Conservation (phyloP, 2,888 invertebrate genomes). For the Lithophane ornitopus region DNA sequence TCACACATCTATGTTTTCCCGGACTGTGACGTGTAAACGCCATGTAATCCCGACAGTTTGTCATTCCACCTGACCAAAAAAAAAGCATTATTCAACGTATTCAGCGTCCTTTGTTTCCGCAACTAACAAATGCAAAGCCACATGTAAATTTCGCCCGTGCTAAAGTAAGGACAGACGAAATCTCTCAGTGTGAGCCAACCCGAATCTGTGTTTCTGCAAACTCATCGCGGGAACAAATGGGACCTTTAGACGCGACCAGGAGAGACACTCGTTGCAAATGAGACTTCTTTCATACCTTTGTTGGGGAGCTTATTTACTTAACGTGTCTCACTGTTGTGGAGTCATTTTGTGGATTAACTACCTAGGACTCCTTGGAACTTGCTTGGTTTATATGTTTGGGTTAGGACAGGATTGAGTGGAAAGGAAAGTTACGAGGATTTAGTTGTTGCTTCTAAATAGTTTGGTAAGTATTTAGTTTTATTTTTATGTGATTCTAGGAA, state of each 20-base stretch:
- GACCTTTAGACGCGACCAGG: slow-evolving; percentile 74
- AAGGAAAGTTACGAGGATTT: not conserved
- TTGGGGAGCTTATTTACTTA: slow-evolving; percentile 76
- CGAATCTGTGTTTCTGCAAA: slow-evolving; percentile 71
- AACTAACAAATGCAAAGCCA: slow-evolving; percentile 59
- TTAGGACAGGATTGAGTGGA: not conserved
- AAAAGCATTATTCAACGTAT: slow-evolving; percentile 41
- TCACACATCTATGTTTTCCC: not conserved
- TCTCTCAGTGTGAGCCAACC: slow-evolving; percentile 66
- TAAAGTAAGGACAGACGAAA: slow-evolving; percentile 48
- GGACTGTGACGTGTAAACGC: slow-evolving; percentile 18
- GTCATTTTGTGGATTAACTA: slow-evolving; percentile 66
- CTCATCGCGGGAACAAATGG: slow-evolving; percentile 82
- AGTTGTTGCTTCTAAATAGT: not conserved
- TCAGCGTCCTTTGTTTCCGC: slow-evolving; percentile 53
- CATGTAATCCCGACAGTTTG: slow-evolving; percentile 45
- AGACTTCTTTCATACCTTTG: slow-evolving; percentile 81
- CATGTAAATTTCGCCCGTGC: slow-evolving; percentile 55
- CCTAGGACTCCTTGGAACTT: slow-evolving; percentile 35
- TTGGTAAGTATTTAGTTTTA: not conserved
- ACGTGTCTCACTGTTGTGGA: slow-evolving; percentile 63
- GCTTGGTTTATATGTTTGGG: slow-evolving; percentile 12
- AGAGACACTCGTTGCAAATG: slow-evolving; percentile 81
- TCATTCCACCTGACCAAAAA: slow-evolving; percentile 44
- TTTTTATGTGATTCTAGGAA: not conserved